phyloP scores from a whole-genome alignment of 2,888 invertebrate species.

The Augochlorella aurata region DNA sequence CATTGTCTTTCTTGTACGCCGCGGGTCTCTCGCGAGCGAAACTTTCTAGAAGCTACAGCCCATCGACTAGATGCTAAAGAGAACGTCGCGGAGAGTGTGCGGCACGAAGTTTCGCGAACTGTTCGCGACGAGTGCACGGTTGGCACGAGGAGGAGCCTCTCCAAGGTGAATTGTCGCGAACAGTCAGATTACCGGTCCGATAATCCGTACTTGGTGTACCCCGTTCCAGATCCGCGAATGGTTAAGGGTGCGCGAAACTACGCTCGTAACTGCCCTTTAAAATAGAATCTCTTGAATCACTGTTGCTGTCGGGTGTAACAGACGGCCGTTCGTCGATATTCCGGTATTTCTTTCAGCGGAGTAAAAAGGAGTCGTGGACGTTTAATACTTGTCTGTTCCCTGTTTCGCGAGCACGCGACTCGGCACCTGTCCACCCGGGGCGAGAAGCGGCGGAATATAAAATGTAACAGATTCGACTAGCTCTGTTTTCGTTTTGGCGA shows the following conservation, averaged over 20 bases:
- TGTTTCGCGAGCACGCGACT: neutral
- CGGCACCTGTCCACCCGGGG: neutral
- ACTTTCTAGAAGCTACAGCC: constrained; percentile 33
- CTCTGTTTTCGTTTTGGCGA: constrained; percentile 1
- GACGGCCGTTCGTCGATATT: neutral
- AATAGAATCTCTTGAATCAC: neutral
- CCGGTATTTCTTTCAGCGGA: neutral
- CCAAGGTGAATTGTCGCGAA: neutral
- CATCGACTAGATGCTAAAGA: neutral
- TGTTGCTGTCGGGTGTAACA: neutral
- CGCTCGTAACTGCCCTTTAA: neutral
- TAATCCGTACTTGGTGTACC: neutral
- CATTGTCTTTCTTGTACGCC: constrained; percentile 7
- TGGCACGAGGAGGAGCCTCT: neutral
- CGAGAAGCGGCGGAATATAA: neutral
- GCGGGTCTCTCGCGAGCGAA: constrained; percentile 7
- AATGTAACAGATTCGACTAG: constrained; percentile 2
- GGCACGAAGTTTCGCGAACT: neutral
- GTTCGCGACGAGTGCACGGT: neutral
- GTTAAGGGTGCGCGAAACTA: neutral
- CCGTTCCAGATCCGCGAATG: neutral
- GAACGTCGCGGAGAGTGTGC: neutral
- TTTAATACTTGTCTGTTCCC: no score
- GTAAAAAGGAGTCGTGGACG: neutral
- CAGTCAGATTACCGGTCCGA: neutral